phyloP scores from a whole-genome alignment of 2,113 vertebrate genomes.

The Eudyptes chrysolophus region DNA sequence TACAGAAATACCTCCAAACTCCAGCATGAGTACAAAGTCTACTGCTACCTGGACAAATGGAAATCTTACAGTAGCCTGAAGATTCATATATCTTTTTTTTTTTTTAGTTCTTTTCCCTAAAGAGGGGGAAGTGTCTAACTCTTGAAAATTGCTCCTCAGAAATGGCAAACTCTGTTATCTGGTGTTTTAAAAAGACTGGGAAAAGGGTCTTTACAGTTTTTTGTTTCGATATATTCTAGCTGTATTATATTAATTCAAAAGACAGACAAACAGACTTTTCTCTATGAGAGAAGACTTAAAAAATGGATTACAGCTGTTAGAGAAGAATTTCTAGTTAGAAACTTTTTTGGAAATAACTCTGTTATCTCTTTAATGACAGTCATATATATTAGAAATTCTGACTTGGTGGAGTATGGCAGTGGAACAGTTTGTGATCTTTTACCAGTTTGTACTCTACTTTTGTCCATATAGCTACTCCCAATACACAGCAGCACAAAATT shows the following conservation, averaged over 20 bases:
- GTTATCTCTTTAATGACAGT: neutral
- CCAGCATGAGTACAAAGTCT: neutral
- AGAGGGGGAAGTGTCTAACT: neutral
- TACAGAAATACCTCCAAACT: neutral
- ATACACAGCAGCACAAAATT: neutral
- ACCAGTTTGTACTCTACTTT: neutral
- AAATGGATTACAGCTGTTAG: neutral
- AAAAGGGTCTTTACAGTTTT: neutral
- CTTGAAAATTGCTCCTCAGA: neutral
- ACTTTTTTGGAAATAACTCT: neutral
- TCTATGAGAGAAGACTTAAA: neutral
- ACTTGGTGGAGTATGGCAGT: neutral
- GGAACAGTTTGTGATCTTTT: neutral
- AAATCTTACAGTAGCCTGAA: neutral
- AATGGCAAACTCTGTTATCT: neutral
- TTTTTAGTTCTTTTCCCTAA: neutral
- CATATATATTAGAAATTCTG: neutral
- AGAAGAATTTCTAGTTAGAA: neutral
- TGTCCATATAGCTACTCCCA: neutral
- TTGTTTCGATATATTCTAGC: neutral
- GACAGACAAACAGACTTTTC: neutral
- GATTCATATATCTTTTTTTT: neutral
- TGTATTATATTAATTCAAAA: neutral
- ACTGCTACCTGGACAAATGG: neutral
- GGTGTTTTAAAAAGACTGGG: neutral